Base-by-base conservation (phyloP, 2,888 invertebrate genomes). In the Odontocerum albicorne region DNA sequence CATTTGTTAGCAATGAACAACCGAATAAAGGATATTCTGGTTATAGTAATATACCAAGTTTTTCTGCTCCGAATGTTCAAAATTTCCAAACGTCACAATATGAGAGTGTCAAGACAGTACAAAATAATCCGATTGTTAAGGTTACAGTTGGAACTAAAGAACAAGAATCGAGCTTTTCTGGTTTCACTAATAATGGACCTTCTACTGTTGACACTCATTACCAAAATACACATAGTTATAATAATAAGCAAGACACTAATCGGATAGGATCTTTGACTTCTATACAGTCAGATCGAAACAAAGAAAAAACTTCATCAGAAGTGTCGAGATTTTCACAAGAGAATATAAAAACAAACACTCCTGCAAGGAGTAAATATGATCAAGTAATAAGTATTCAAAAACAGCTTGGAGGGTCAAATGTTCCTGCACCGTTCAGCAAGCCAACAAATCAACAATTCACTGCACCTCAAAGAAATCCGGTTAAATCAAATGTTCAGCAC, bases 301-400 rank as follows among this genome's bases (percentile, higher is more conserved):
- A 33, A 45, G 4, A 33, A 45, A 3, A 16, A 8, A 15, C 12
- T 6, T 4, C n/a, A n/a, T 2, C n/a, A 22, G n/a, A 43, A 32
- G 3, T 32, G 10, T 31, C 27, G 32, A 39, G 39, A 39, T 19
- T 12, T 39, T 16, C 12, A 12, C n/a, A 32, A 13, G 12, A 31
- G 12, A 32, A n/a, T 3, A 44, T n/a, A 8, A 36, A 15, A 35
- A 46, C 36, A 2, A 20, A 31, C 17, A 33, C 21, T 19, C 7
- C 47, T 13, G 3, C 16, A 38, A 22, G 16, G 12, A 12, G 31
- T 35, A 51, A 51, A 36, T 32, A 51, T 8, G 22, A 51, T 17
- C 51, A 51, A 22, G 15, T 51, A n/a, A 13, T 51, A 33, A 51
- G 43, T n/a, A 47, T 54, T 42, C 54, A 54, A 15, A 47, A 49